Percentiles rank a stretch among this genome's conserved stretches.
Evolutionary conservation across 2,888 invertebrate species (phyloP).

Genomic region (Caenorhabditis angaria): DNA sequence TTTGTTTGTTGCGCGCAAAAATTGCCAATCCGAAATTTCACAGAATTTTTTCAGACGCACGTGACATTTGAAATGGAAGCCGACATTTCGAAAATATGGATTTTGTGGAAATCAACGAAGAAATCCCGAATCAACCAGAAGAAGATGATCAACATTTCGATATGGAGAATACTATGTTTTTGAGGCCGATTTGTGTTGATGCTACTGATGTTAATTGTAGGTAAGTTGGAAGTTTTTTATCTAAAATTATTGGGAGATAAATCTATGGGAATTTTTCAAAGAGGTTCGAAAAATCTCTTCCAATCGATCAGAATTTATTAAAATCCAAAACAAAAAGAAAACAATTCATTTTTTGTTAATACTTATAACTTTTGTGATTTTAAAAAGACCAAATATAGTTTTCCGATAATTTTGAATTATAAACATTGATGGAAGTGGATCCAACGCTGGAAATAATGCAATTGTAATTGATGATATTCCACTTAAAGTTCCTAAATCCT

Average conservation of each 20-base stretch:
- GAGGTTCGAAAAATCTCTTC: background rate
- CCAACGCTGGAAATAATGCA: conserved; percentile 24
- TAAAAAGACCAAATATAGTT: conserved; percentile 14
- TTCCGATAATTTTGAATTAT: conserved; percentile 25
- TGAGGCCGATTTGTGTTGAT: background rate
- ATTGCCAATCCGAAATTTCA: too few relatives aligned
- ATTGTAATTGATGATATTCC: conserved; percentile 30
- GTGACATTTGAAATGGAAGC: too few relatives aligned
- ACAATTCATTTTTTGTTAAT: too few relatives aligned
- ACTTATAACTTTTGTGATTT: too few relatives aligned
- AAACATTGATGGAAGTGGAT: conserved; percentile 26
- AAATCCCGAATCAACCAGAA: background rate
- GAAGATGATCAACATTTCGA: background rate
- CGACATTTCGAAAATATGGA: background rate
- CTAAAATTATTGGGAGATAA: too few relatives aligned
- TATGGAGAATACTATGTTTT: background rate
- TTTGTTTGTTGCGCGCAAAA: too few relatives aligned
- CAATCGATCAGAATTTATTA: background rate
- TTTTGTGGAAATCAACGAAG: background rate
- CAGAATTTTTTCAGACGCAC: too few relatives aligned
- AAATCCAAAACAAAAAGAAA: too few relatives aligned
- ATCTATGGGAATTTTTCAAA: background rate
- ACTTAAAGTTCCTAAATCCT: conserved; percentile 21
- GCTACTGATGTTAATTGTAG: background rate
- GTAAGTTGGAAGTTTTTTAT: too few relatives aligned